Conservation (phyloP, 2,113 vertebrate genomes). For the Limanda limanda region DNA sequence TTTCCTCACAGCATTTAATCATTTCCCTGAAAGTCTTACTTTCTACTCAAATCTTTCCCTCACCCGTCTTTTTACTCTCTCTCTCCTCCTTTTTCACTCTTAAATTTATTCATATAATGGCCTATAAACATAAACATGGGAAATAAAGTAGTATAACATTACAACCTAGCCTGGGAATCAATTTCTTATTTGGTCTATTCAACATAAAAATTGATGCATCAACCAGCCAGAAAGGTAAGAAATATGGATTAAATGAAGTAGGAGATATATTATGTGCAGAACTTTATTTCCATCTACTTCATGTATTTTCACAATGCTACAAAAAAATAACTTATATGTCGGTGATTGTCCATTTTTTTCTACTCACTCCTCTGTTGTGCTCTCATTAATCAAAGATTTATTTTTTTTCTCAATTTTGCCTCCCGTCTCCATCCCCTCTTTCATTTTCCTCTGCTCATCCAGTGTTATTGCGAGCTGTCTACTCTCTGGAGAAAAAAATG, state of each 20-base stretch:
- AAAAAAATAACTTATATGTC: not conserved
- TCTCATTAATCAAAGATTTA: not conserved
- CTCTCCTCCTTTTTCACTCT: not conserved
- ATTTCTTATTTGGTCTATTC: constrained; percentile 4
- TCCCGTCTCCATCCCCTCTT: not conserved
- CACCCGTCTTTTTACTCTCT: not conserved
- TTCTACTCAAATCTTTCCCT: not conserved
- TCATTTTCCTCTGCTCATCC: constrained; percentile 1
- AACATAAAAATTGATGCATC: constrained; percentile 10
- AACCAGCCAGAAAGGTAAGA: not conserved
- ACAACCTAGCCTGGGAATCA: not conserved
- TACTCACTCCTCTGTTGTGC: not conserved
- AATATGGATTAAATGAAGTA: not conserved
- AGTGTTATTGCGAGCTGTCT: constrained; percentile 29
- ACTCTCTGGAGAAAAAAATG: constrained; percentile 32
- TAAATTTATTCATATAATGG: not conserved
- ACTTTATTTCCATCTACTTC: constrained; percentile 13
- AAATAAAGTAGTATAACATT: constrained; percentile 3
- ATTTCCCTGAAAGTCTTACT: not conserved
- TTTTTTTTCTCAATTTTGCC: constrained; percentile 3
- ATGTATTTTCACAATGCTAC: constrained; percentile 5
- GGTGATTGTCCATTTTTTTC: constrained; percentile 1
- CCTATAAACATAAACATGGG: constrained; percentile 5
- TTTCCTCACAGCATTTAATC: too few relatives aligned
- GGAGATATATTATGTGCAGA: not conserved